Conservation (phyloP, 2,113 vertebrate species). For the Collichthys lucidus region DNA sequence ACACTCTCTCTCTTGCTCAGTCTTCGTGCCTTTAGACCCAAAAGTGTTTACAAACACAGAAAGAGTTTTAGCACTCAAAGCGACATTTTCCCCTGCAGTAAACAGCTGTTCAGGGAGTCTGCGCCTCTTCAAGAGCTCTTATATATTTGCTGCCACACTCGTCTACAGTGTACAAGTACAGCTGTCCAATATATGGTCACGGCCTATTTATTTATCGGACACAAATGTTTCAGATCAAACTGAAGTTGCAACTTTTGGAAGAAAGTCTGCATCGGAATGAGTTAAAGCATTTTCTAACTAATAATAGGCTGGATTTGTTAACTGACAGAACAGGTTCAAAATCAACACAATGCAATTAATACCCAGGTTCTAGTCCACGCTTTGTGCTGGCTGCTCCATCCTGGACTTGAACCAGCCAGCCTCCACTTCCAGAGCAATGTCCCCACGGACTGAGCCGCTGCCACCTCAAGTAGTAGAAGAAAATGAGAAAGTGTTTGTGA, state of each 20-base stretch:
- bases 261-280: not conserved
- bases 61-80: slow-evolving; percentile 51
- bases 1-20: slow-evolving; percentile 5
- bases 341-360: not conserved
- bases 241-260: not conserved
- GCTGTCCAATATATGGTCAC: not conserved
- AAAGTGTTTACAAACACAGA: slow-evolving; percentile 53
- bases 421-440: not conserved
- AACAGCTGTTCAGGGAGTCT: slow-evolving; percentile 20
- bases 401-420: not conserved
- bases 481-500: not conserved
- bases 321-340: not conserved
- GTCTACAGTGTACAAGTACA: not conserved
- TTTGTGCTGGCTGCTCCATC: no score
- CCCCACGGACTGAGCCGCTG: not conserved
- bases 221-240: not conserved
- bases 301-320: not conserved
- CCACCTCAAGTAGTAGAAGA: not conserved
- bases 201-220: not conserved
- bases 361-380: not conserved
- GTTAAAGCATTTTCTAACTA: not conserved
- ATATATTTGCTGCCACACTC: not conserved
- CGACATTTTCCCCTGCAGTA: slow-evolving; percentile 30
- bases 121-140: not conserved
- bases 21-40: slow-evolving; percentile 2